phyloP scores from a whole-genome alignment of 2,113 vertebrate species.

The Malurus alboscapulatus region DNA sequence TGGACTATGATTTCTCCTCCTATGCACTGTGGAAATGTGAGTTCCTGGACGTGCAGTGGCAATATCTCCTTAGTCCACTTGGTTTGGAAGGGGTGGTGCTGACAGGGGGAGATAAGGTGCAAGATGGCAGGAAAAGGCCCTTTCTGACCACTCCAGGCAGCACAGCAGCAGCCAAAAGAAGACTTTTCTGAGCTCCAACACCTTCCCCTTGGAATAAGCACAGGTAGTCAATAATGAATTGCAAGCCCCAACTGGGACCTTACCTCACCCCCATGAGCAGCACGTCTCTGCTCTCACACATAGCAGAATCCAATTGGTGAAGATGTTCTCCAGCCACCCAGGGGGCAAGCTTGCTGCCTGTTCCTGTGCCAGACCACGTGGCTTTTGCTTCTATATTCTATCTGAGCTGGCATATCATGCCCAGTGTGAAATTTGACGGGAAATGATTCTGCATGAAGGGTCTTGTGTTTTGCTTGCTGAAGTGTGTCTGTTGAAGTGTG shows the following conservation, averaged over 20 bases:
- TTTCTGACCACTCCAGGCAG: neutral
- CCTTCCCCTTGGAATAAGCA: neutral
- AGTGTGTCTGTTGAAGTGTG: neutral
- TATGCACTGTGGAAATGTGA: accelerated
- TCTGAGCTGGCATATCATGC: neutral
- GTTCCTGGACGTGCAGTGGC: accelerated
- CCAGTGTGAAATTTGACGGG: neutral
- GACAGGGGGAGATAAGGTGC: neutral
- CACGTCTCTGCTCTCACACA: neutral
- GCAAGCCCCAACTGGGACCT: neutral
- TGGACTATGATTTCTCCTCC: neutral
- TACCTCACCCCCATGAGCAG: neutral
- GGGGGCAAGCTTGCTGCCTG: neutral
- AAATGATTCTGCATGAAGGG: neutral
- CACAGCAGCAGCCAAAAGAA: neutral
- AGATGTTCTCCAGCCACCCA: neutral
- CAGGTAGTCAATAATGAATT: neutral
- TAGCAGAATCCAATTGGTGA: accelerated
- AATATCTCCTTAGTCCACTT: neutral
- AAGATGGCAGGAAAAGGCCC: neutral
- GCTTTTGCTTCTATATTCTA: neutral
- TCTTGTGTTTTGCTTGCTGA: neutral
- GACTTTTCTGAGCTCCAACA: neutral
- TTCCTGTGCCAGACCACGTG: accelerated
- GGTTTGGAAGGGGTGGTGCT: neutral